These are phyloP conservation scores for Dunckerocampus dactyliophorus DNA, from an alignment of 2,113 vertebrate genomes.

Conservation along the genomic window DNA sequence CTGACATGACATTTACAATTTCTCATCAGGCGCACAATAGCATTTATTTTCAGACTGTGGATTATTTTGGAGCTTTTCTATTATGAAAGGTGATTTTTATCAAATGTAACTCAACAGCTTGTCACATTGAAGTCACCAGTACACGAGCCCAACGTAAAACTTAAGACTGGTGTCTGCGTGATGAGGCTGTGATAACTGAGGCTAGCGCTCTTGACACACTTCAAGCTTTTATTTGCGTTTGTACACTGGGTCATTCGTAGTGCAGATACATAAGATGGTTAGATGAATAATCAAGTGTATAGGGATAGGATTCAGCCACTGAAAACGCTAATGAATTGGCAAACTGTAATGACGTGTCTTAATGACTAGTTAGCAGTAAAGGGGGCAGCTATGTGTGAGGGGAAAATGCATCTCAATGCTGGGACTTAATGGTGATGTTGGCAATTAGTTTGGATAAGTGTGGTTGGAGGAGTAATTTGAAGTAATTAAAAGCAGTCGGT, in stretches of 20 bases:
- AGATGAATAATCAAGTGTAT: constrained; percentile 15
- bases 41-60: no score
- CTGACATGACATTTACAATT: no score
- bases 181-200: background rate
- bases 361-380: constrained; percentile 32
- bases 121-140: no score
- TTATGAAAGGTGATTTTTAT: no score
- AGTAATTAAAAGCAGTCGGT: constrained; percentile 46
- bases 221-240: constrained; percentile 7
- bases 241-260: constrained; percentile 1
- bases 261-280: constrained; percentile 2
- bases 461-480: constrained; percentile 38
- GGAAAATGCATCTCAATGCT: constrained; percentile 20
- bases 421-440: constrained; percentile 39
- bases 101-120: no score
- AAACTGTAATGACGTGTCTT: constrained; percentile 19
- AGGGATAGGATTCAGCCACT: background rate
- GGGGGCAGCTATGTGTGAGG: constrained; percentile 6
- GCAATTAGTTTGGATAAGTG: constrained; percentile 33
- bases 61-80: no score
- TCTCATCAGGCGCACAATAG: no score
- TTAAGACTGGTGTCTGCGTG: background rate
- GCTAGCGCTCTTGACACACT: background rate
- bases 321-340: constrained; percentile 10
- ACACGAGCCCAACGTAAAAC: no score